phyloP scores from a whole-genome alignment of 1,140 invertebrate genomes.

The Marisa cornuarietis region DNA sequence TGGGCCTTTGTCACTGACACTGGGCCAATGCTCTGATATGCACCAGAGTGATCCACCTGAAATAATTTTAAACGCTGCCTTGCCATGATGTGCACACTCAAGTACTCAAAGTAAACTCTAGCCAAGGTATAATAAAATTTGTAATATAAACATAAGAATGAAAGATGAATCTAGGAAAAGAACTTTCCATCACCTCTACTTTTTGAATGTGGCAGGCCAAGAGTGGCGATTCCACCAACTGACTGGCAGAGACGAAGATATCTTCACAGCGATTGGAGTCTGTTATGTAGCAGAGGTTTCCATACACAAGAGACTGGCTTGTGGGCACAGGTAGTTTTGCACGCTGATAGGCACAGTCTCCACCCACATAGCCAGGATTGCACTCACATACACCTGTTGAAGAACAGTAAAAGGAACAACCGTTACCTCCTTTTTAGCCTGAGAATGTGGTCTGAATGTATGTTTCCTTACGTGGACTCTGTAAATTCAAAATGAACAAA shows the following conservation, averaged over 20 bases:
- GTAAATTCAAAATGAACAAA: too few relatives aligned
- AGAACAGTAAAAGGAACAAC: too few relatives aligned
- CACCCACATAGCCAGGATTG: conserved; percentile 19
- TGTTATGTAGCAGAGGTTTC: conserved; percentile 3
- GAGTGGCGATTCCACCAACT: conserved; percentile 12
- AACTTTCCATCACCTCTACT: conserved; percentile 1
- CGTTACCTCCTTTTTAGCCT: too few relatives aligned
- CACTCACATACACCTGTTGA: conserved; percentile 10
- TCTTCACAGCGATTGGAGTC: background rate
- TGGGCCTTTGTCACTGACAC: background rate
- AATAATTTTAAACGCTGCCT: too few relatives aligned
- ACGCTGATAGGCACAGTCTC: conserved; percentile 10
- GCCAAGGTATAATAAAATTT: background rate
- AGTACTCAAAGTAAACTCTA: background rate
- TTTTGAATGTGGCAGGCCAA: conserved; percentile 15
- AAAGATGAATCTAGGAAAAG: background rate
- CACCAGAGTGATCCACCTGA: too few relatives aligned
- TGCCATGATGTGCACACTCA: too few relatives aligned
- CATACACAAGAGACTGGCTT: background rate
- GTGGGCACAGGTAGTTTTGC: conserved; percentile 1
- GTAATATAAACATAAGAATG: background rate
- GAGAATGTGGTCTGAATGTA: too few relatives aligned
- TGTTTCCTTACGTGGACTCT: too few relatives aligned
- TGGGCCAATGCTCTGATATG: too few relatives aligned
- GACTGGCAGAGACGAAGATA: background rate